Conservation (phyloP, 1,140 invertebrate genomes). For the Rhopalosiphum padi region DNA sequence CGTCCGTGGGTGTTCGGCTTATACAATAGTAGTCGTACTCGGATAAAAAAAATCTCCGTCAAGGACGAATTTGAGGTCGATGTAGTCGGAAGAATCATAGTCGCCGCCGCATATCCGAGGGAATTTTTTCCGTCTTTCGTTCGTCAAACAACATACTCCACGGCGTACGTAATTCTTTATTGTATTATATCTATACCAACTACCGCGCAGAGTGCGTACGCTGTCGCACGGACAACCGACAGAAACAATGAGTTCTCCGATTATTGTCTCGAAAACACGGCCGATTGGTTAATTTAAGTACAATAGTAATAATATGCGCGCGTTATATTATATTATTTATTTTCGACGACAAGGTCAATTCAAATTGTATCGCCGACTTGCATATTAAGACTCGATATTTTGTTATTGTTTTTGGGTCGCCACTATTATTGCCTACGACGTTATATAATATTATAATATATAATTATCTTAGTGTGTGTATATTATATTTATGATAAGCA, state of each 20-base stretch:
- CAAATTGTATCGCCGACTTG: not conserved
- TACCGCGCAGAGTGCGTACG: not conserved
- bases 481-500: not conserved
- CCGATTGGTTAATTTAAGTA: not conserved
- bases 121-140: slow-evolving; percentile 28
- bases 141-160: not conserved
- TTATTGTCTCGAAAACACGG: slow-evolving; percentile 31
- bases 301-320: not conserved
- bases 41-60: slow-evolving; percentile 24
- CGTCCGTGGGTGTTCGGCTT: slow-evolving; percentile 40
- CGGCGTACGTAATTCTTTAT: not conserved
- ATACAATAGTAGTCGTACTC: slow-evolving; percentile 18
- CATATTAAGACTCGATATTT: not conserved
- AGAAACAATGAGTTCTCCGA: slow-evolving; percentile 21
- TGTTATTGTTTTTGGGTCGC: no score
- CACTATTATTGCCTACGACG: not conserved
- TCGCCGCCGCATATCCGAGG: not conserved
- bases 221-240: not conserved
- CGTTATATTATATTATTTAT: not conserved
- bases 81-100: slow-evolving; percentile 46
- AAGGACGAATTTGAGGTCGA: slow-evolving; percentile 56
- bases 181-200: not conserved
- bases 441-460: not conserved
- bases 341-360: slow-evolving; percentile 13
- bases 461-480: not conserved